Conservation (phyloP, 2,797 vertebrate genomes). For the Sphenopsis melanotis region DNA sequence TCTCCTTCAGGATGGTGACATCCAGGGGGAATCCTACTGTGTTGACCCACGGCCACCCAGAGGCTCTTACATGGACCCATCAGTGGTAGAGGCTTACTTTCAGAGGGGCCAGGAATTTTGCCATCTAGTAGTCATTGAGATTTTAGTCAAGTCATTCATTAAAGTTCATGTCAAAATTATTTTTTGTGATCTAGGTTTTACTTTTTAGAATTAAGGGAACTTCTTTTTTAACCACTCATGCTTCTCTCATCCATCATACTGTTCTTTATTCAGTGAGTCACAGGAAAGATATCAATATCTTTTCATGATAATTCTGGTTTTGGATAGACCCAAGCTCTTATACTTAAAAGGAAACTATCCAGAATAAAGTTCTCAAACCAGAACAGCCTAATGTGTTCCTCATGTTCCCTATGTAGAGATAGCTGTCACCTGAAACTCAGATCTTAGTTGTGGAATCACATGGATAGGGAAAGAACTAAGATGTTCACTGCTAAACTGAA, state of each 20-base stretch:
- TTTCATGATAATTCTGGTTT: background rate
- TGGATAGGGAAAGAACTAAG: background rate
- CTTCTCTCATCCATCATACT: background rate
- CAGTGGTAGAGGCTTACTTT: background rate
- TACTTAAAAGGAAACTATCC: background rate
- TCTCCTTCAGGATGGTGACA: background rate
- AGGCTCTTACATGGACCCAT: too few species aligned
- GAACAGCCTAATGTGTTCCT: background rate
- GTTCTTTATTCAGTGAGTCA: background rate
- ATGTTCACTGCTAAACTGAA: background rate
- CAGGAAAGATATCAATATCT: background rate
- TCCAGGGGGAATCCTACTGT: background rate
- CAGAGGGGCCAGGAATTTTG: background rate
- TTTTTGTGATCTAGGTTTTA: background rate
- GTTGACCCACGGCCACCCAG: background rate
- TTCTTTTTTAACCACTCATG: fast-evolving
- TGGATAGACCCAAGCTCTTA: background rate
- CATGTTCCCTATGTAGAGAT: background rate
- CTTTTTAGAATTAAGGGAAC: background rate
- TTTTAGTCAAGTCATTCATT: background rate
- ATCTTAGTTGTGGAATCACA: background rate
- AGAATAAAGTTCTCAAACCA: background rate
- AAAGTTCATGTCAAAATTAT: background rate
- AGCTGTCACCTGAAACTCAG: background rate
- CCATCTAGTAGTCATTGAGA: background rate